A percentile compares a stretch with the other conserved stretches of the same genome.
phyloP scores from a whole-genome alignment of 2,888 invertebrate genomes.

The Muschampia plurimacula region DNA sequence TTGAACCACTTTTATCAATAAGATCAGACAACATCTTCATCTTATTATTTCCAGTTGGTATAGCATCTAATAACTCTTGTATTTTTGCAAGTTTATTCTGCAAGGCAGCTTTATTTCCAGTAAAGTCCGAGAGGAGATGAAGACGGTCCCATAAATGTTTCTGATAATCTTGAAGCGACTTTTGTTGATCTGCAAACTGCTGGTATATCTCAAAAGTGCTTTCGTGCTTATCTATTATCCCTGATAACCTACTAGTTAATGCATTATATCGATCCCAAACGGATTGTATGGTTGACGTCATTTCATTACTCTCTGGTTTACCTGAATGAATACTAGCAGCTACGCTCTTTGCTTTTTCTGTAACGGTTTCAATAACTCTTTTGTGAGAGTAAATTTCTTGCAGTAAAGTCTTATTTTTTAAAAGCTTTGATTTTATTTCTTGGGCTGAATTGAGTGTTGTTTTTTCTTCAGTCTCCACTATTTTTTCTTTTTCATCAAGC shows the following conservation, averaged over 20 bases:
- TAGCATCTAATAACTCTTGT: slow-evolving; percentile 91
- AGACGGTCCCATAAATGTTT: slow-evolving; percentile 96
- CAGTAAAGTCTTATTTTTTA: slow-evolving; percentile 93
- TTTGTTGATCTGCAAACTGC: slow-evolving; percentile 94
- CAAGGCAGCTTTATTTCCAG: slow-evolving; percentile 94
- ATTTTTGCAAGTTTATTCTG: slow-evolving; percentile 93
- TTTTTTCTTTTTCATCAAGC: slow-evolving; percentile 94
- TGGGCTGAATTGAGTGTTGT: slow-evolving; percentile 91
- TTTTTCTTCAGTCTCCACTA: slow-evolving; percentile 89
- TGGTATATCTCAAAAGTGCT: slow-evolving; percentile 92
- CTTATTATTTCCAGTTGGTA: slow-evolving; percentile 92
- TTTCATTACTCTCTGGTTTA: slow-evolving; percentile 86
- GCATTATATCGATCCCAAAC: slow-evolving; percentile 92
- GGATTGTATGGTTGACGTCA: slow-evolving; percentile 89
- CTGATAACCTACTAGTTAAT: slow-evolving; percentile 88
- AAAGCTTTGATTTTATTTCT: slow-evolving; percentile 93
- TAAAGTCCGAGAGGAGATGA: slow-evolving; percentile 92
- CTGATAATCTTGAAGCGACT: slow-evolving; percentile 95
- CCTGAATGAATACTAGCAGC: slow-evolving; percentile 85
- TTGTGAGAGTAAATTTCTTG: slow-evolving; percentile 97
- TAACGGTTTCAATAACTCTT: slow-evolving; percentile 94
- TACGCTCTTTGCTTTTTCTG: slow-evolving; percentile 93
- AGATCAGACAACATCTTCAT: slow-evolving; percentile 91
- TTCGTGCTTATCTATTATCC: slow-evolving; percentile 90
- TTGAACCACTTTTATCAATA: slow-evolving; percentile 88